Evolutionary conservation across 2,888 invertebrate genomes (phyloP).

Genomic region (Tridacna gigas): DNA sequence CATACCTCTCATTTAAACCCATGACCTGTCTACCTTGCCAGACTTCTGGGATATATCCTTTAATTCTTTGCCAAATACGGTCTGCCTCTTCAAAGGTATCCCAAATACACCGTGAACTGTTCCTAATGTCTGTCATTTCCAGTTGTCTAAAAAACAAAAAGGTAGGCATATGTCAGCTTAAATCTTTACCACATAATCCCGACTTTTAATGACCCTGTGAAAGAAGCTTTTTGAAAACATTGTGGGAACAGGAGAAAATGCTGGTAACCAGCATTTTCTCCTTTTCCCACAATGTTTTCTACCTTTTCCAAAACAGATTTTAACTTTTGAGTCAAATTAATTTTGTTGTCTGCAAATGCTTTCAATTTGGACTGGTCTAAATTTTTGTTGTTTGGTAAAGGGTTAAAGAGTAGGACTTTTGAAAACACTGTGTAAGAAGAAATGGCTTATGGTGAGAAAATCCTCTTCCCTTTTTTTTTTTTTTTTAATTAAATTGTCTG

Average conservation of each 20-base stretch:
- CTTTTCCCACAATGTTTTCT: background rate
- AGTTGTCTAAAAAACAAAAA: slow-evolving; percentile 58
- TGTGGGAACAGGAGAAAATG: slow-evolving; percentile 7
- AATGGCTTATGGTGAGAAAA: too few species aligned
- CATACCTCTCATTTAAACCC: slow-evolving; percentile 78
- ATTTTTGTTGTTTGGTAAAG: too few species aligned
- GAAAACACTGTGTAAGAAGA: too few species aligned
- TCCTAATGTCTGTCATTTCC: slow-evolving; percentile 71
- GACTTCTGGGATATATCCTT: slow-evolving; percentile 68
- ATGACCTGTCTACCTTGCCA: slow-evolving; percentile 64
- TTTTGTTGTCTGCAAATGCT: too few species aligned
- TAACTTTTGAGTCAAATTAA: too few species aligned
- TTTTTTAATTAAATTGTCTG: too few species aligned
- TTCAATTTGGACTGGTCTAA: too few species aligned
- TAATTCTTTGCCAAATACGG: slow-evolving; percentile 72
- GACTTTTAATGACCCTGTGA: background rate
- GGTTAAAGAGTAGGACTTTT: too few species aligned
- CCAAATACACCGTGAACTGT: slow-evolving; percentile 76
- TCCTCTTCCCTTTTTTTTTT: too few species aligned
- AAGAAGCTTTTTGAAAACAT: background rate
- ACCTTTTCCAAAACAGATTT: too few species aligned
- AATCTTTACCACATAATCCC: background rate
- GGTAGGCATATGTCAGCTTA: background rate
- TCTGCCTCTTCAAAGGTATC: slow-evolving; percentile 72
- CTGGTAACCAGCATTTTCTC: background rate